phyloP scores from a whole-genome alignment of 2,888 invertebrate species.

The Melangyna quadrimaculata region DNA sequence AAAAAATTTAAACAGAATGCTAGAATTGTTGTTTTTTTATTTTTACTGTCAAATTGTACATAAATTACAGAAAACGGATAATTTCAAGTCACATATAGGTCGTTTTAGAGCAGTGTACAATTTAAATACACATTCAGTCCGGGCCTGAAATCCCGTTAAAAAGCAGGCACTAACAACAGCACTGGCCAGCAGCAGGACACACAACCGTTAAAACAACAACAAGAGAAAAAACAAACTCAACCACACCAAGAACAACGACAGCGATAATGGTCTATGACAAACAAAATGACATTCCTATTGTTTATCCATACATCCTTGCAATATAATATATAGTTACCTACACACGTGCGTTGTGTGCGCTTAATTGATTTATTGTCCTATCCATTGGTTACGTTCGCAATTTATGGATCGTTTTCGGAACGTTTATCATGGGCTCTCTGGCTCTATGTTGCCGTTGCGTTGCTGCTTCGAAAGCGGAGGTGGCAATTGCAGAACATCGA shows the following conservation, averaged over 20 bases:
- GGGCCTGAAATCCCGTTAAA: background rate
- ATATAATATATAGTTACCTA: background rate
- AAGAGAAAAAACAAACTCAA: conserved; percentile 6
- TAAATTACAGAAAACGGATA: too few relatives aligned
- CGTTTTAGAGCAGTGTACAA: too few relatives aligned
- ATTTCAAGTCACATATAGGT: too few relatives aligned
- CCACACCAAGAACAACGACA: conserved; percentile 50
- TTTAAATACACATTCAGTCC: background rate
- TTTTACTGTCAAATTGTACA: too few relatives aligned
- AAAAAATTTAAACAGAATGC: too few relatives aligned
- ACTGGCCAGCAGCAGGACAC: background rate
- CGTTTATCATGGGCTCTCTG: conserved; percentile 36
- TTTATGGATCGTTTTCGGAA: conserved; percentile 63
- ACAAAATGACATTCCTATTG: conserved; percentile 68
- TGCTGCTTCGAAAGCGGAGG: background rate
- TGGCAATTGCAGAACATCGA: background rate
- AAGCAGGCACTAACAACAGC: background rate
- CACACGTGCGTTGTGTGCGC: conserved; percentile 23
- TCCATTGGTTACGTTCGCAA: conserved; percentile 63
- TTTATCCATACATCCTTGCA: conserved; percentile 21
- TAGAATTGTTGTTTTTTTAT: too few relatives aligned
- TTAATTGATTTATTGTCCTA: conserved; percentile 69
- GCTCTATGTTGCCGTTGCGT: background rate
- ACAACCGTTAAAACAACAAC: conserved; percentile 10
- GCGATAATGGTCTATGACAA: conserved; percentile 65